Percentiles rank a stretch among this genome's conserved stretches.
Conservation (phyloP, 2,888 invertebrate genomes). For the Cryptophagus acutangulus region DNA sequence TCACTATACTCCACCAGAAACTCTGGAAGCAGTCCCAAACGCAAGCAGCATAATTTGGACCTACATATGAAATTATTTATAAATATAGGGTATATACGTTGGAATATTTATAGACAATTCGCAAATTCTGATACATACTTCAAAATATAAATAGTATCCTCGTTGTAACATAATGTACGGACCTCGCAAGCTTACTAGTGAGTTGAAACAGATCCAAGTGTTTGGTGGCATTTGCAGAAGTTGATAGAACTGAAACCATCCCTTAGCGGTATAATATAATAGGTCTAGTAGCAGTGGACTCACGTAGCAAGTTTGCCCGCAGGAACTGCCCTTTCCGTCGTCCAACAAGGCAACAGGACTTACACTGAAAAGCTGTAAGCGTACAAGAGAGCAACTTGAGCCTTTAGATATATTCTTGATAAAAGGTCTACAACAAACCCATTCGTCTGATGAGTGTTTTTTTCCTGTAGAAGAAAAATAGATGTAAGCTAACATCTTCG, state of each 20-base stretch:
- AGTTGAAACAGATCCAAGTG: too few relatives aligned
- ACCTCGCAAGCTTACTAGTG: too few relatives aligned
- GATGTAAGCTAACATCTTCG: constrained; percentile 4
- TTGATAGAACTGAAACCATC: not conserved
- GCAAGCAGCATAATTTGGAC: too few relatives aligned
- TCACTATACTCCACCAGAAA: too few relatives aligned
- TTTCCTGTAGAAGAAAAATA: constrained; percentile 2
- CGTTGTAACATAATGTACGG: too few relatives aligned
- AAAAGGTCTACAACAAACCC: constrained; percentile 6
- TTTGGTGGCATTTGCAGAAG: not conserved
- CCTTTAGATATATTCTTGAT: constrained; percentile 1
- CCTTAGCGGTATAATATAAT: not conserved
- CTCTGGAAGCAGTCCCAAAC: too few relatives aligned
- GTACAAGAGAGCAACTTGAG: constrained; percentile 4
- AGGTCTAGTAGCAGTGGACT: not conserved
- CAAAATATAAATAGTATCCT: too few relatives aligned
- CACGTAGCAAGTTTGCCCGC: not conserved
- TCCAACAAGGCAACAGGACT: too few relatives aligned
- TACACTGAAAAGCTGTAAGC: constrained; percentile 4
- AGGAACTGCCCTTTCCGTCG: not conserved
- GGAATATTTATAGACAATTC: too few relatives aligned
- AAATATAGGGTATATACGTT: too few relatives aligned
- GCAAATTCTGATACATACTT: too few relatives aligned
- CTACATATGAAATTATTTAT: too few relatives aligned
- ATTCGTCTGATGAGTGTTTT: constrained; percentile 6